A percentile compares a stretch with the other conserved stretches of the same genome.
Evolutionary conservation across 2,888 invertebrate genomes (phyloP).

Genomic region (Heliconius erato): DNA sequence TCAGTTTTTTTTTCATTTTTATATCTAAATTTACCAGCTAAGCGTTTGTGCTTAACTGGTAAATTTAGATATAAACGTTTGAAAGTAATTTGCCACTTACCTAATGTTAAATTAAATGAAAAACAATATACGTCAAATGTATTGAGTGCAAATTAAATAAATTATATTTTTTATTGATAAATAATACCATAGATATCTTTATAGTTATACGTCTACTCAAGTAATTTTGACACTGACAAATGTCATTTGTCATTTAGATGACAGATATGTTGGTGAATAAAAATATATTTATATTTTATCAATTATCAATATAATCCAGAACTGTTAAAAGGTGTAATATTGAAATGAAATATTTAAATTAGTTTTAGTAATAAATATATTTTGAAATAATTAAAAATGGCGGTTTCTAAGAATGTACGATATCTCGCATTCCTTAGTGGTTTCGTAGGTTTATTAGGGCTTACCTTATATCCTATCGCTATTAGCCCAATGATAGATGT

Average conservation of each 20-base stretch:
- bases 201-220: too few species aligned
- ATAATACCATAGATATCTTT: too few species aligned
- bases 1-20: too few species aligned
- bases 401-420: conserved; percentile 58
- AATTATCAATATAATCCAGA: neutral
- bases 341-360: neutral
- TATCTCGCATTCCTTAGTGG: conserved; percentile 83
- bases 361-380: neutral
- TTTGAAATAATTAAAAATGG: conserved; percentile 1
- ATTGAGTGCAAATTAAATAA: too few species aligned
- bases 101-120: too few species aligned
- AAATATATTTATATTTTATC: neutral
- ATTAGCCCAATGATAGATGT: conserved; percentile 88
- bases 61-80: too few species aligned
- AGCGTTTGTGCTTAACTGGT: too few species aligned
- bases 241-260: too few species aligned
- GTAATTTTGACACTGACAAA: conserved; percentile 5
- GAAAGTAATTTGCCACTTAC: too few species aligned
- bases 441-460: conserved; percentile 84
- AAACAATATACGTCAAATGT: too few species aligned
- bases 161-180: too few species aligned
- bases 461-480: conserved; percentile 86
- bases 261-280: neutral
- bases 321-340: neutral
- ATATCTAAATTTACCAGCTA: too few species aligned